Conservation (phyloP, 2,888 invertebrate species). For the Phortica magna region DNA sequence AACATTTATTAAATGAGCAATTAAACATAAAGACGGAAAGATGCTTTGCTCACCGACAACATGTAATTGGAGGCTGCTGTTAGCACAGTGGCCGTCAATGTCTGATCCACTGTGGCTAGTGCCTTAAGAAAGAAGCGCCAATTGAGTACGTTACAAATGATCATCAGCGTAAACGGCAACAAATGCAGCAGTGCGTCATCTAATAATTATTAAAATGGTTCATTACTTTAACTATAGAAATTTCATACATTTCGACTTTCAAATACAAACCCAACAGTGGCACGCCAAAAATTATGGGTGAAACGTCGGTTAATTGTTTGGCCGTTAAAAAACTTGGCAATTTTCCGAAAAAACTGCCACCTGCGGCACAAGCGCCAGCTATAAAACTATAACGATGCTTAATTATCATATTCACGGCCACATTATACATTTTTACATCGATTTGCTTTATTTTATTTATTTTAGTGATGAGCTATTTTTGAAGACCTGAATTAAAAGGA, state of each 20-base stretch:
- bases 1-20: background rate
- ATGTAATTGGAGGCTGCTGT: constrained; percentile 82
- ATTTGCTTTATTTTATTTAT: too few species aligned
- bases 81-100: constrained; percentile 81
- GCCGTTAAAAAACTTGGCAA: constrained; percentile 74
- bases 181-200: constrained; percentile 68
- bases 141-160: constrained; percentile 80
- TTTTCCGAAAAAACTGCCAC: constrained; percentile 82
- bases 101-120: constrained; percentile 80
- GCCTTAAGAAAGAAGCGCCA: constrained; percentile 82
- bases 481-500: too few species aligned
- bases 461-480: too few species aligned
- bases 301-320: constrained; percentile 31
- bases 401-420: constrained; percentile 43
- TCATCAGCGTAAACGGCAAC: constrained; percentile 79
- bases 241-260: too few species aligned
- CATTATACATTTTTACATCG: background rate
- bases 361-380: constrained; percentile 80
- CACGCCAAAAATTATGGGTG: too few species aligned
- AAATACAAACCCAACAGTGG: constrained; percentile 22
- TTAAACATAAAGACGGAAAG: background rate
- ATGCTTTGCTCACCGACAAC: constrained; percentile 78
- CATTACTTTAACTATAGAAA: background rate
- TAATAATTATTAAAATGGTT: constrained; percentile 35
- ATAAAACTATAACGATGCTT: constrained; percentile 69